phyloP scores from a whole-genome alignment of 1,140 invertebrate genomes.

The Drosophila lini region DNA sequence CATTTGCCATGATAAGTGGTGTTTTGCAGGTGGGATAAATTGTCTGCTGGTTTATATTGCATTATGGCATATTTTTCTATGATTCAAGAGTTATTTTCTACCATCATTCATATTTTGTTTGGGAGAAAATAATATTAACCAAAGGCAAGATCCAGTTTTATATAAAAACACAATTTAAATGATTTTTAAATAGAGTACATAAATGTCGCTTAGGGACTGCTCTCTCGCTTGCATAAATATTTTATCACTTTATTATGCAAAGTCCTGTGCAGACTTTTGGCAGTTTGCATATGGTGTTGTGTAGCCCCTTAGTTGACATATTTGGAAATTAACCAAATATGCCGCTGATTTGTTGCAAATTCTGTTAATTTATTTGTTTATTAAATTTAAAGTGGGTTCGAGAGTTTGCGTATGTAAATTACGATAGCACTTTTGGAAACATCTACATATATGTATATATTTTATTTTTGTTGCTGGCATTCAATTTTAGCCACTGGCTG shows the following conservation, averaged over 20 bases:
- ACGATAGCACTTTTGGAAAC: constrained; percentile 21
- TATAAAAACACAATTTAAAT: neutral
- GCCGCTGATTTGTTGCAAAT: constrained; percentile 57
- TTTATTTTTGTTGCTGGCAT: constrained; percentile 17
- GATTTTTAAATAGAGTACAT: neutral
- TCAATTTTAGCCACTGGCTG: constrained; percentile 19
- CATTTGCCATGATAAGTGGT: neutral
- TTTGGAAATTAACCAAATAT: constrained; percentile 76
- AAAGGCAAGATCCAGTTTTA: neutral
- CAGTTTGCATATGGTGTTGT: constrained; percentile 58
- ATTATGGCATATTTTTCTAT: neutral
- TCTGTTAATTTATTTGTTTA: constrained; percentile 77
- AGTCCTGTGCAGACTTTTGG: constrained; percentile 48
- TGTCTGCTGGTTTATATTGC: neutral
- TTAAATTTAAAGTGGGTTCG: constrained; percentile 43
- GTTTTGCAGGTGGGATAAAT: neutral
- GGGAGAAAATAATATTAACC: neutral
- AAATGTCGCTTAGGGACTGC: neutral
- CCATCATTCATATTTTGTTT: neutral
- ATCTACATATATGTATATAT: neutral
- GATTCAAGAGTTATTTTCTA: neutral
- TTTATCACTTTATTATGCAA: constrained; percentile 71
- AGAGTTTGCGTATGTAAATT: constrained; percentile 47
- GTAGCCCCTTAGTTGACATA: constrained; percentile 20
- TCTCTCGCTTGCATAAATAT: constrained; percentile 57